phyloP scores from a whole-genome alignment of 2,797 vertebrate genomes.

The Garrulus glandarius region DNA sequence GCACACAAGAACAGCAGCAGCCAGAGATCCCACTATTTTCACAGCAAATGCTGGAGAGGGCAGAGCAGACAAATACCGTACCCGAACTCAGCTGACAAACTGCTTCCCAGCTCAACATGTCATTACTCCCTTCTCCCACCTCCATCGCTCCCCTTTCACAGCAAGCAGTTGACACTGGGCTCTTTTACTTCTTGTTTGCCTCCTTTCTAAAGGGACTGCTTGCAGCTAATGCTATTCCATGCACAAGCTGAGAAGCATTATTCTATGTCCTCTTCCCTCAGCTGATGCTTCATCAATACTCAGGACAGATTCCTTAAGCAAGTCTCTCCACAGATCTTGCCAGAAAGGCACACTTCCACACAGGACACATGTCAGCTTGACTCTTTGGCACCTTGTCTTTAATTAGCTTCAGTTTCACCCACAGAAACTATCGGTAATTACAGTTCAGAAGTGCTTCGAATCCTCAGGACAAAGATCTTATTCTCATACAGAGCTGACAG shows the following conservation, averaged over 20 bases:
- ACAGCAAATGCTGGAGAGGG: neutral
- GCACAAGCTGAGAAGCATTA: conserved; percentile 35
- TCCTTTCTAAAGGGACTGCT: neutral
- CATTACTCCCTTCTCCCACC: neutral
- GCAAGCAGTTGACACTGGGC: neutral
- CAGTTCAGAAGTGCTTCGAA: neutral
- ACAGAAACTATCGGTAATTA: neutral
- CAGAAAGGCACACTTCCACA: neutral
- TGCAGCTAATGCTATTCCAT: conserved; percentile 21
- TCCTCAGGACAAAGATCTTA: neutral
- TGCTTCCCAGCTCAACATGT: neutral
- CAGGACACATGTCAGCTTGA: neutral
- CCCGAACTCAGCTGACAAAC: neutral
- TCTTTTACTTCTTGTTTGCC: conserved; percentile 2
- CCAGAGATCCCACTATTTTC: conserved; percentile 3
- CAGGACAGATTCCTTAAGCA: neutral
- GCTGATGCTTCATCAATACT: conserved; percentile 24
- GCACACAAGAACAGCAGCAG: neutral
- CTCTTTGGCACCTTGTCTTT: neutral
- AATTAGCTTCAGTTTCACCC: neutral
- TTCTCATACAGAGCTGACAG: neutral
- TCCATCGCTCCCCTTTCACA: neutral
- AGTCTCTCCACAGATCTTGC: neutral
- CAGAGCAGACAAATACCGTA: neutral
- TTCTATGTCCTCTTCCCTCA: conserved; percentile 6